Base-by-base conservation (phyloP, 2,797 vertebrate species). In the Helarctos malayanus region DNA sequence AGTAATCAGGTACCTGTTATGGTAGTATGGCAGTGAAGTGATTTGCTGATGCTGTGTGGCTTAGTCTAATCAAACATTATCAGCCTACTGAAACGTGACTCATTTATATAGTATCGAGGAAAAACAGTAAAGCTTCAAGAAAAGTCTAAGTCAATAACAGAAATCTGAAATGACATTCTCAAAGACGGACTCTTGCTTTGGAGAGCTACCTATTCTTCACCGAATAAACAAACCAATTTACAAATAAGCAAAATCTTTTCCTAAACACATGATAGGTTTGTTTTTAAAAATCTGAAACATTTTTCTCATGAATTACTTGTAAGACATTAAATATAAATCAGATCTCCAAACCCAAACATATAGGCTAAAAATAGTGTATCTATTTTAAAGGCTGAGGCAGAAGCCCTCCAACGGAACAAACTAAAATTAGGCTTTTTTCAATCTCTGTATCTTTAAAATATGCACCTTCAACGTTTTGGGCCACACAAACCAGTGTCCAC, bases 251-350 rank as follows among this genome's bases (percentile, higher is more conserved):
- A 73, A 38, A 21, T n/a, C 25, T 90, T 90, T 95, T 56, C 35
- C 83, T 81, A 96, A 89, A 45, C 69, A 52, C 15, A 52, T 0
- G 52, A 41, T 21, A 83, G 13, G 6, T n/a, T 52, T 27, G 29
- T 49, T 89, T 78, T 91, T 5, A 27, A 79, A 83, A 83, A 82
- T 49, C 54, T 81, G 54, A 89, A 89, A 84, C 32, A 65, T 81
- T 41, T 68, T 85, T 47, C 90, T 56, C 59, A 29, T 57, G 52
- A 96, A 80, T 96, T 76, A 96, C 61, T 89, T 89, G 59, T 18
- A 87, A 97, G 84, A 82, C 86, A 91, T 96, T 95, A 97, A 92
- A 82, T 83, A 94, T 65, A 97, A 95, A 95, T 92, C 96, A 96
- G 61, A 90, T 86, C 87, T 80, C 35, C 68, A 96, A 91, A 94